These are phyloP conservation scores for Prionailurus viverrinus DNA, from an alignment of 2,113 vertebrate genomes.

Conservation along the genomic window DNA sequence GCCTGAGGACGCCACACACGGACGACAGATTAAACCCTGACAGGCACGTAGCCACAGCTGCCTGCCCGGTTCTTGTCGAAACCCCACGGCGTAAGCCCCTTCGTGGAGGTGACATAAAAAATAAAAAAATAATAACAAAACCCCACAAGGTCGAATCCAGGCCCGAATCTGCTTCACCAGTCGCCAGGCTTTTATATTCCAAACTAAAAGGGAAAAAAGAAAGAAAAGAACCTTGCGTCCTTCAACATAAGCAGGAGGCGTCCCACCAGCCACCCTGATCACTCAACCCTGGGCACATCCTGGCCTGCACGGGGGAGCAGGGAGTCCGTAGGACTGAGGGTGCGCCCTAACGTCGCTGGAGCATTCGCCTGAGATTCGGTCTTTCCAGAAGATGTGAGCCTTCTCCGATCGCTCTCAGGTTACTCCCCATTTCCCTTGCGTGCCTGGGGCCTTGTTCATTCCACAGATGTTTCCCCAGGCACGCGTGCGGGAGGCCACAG, in stretches of 20 bases:
- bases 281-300: accelerated
- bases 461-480: not conserved
- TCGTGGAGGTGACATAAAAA: conserved; percentile 84
- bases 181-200: conserved; percentile 68
- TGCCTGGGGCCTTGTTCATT: not conserved
- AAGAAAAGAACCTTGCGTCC: conserved; percentile 75
- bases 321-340: not conserved
- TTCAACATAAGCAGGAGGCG: conserved; percentile 51
- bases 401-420: not conserved
- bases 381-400: not conserved
- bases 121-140: conserved; percentile 19
- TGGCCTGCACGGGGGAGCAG: accelerated
- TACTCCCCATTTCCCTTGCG: accelerated
- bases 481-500: not conserved
- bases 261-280: not conserved
- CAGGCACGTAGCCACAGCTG: conserved; percentile 85
- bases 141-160: conserved; percentile 77
- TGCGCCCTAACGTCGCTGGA: accelerated
- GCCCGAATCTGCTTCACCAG: conserved; percentile 83
- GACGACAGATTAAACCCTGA: conserved; percentile 73
- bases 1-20: conserved; percentile 67
- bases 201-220: not conserved
- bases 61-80: conserved; percentile 84
- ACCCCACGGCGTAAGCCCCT: conserved; percentile 85
- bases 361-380: not conserved